Percentiles rank a stretch among this genome's conserved stretches.
Conservation (phyloP, 1,140 invertebrate genomes). For the Temnothorax nylanderi region DNA sequence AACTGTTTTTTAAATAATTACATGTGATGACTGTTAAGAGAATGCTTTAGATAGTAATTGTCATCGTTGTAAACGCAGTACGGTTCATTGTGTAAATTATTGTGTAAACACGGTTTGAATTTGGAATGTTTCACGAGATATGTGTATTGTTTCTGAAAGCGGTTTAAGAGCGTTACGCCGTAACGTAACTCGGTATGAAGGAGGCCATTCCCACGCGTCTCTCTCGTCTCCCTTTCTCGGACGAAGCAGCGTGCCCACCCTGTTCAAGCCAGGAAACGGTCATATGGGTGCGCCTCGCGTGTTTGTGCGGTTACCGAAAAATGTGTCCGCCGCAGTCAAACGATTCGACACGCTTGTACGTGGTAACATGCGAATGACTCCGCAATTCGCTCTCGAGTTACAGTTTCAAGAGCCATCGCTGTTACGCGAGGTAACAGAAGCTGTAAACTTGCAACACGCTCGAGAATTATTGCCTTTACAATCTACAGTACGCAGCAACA, state of each 20-base stretch:
- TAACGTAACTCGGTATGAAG: slow-evolving; percentile 37
- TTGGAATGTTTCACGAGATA: slow-evolving; percentile 6
- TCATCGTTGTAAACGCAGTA: background rate
- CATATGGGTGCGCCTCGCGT: slow-evolving; percentile 53
- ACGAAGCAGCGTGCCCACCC: slow-evolving; percentile 42
- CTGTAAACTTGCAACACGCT: background rate
- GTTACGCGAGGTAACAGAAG: background rate
- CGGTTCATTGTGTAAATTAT: background rate
- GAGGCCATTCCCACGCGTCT: slow-evolving; percentile 67
- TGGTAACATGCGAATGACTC: background rate
- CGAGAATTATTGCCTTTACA: slow-evolving; percentile 33
- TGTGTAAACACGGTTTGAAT: background rate
- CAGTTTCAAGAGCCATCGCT: background rate
- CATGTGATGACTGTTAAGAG: background rate
- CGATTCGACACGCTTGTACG: slow-evolving; percentile 7
- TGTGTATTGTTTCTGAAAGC: slow-evolving; percentile 16
- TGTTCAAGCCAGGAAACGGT: slow-evolving; percentile 60
- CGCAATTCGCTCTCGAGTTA: background rate
- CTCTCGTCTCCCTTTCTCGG: slow-evolving; percentile 49
- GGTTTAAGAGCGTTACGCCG: slow-evolving; percentile 12
- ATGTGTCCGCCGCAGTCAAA: slow-evolving; percentile 12
- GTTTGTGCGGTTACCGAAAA: slow-evolving; percentile 44
- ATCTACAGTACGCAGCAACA: background rate
- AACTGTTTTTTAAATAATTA: background rate
- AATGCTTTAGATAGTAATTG: background rate